Evolutionary conservation across 2,113 vertebrate genomes (phyloP).

Genomic region (western clawed frog (Xenopus tropicalis)): DNA sequence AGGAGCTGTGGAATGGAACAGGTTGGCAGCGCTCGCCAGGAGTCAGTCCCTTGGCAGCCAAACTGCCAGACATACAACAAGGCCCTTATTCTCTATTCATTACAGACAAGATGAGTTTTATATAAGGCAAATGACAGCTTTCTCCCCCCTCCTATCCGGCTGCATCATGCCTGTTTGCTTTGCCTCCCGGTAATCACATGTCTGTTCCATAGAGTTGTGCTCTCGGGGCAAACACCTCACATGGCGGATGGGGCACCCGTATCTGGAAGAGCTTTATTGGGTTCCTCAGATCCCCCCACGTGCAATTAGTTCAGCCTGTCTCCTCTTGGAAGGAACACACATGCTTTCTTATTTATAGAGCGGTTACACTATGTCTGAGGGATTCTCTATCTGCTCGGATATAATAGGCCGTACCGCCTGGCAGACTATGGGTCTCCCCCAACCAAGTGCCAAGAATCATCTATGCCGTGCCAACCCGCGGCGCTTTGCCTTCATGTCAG

Average conservation of each 20-base stretch:
- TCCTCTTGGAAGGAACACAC: no score
- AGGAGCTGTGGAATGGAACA: not conserved
- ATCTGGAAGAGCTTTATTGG: no score
- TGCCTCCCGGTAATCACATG: constrained; percentile 7
- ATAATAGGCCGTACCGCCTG: no score
- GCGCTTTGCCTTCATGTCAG: no score
- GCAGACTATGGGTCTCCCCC: no score
- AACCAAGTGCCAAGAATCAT: no score
- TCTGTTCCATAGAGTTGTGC: constrained; percentile 3
- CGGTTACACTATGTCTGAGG: no score
- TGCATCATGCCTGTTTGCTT: constrained; percentile 21
- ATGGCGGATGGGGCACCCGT: not conserved
- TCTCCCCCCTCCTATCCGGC: not conserved
- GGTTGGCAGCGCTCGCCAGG: constrained; percentile 3
- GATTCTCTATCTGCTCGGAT: no score
- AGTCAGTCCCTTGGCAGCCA: constrained; percentile 9
- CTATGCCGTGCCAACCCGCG: no score
- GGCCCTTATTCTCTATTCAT: constrained; percentile 35
- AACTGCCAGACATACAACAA: constrained; percentile 16
- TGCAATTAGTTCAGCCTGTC: no score
- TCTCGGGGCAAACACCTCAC: constrained; percentile 16
- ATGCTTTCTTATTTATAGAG: no score
- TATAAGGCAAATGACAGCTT: constrained; percentile 30
- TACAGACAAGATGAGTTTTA: constrained; percentile 33
- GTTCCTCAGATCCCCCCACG: no score